Conservation (phyloP, 2,888 invertebrate species). For the Tipula vernalis region DNA sequence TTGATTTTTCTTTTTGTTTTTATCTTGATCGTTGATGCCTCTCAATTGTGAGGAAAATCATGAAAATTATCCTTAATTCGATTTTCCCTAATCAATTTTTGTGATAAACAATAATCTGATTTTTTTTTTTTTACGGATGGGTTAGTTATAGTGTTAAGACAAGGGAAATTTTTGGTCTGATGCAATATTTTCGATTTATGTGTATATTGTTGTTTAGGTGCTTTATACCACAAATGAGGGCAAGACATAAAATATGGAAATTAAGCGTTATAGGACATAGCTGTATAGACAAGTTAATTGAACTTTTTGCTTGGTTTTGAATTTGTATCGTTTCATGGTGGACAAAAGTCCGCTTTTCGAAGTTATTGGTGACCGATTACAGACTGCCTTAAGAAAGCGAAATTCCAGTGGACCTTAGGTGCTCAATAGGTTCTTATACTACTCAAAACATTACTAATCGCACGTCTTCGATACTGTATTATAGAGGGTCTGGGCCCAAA, state of each 20-base stretch:
- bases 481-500: too few species aligned
- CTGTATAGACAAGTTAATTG: too few species aligned
- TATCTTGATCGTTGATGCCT: not conserved
- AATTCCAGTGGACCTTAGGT: too few species aligned
- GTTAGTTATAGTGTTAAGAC: not conserved
- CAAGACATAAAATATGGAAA: not conserved
- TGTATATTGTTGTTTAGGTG: not conserved
- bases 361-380: too few species aligned
- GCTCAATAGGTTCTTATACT: too few species aligned
- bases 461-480: too few species aligned
- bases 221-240: not conserved
- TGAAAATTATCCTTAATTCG: not conserved
- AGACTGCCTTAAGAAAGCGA: too few species aligned
- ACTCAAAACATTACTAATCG: too few species aligned
- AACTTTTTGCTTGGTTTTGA: too few species aligned
- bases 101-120: not conserved
- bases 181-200: not conserved
- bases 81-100: not conserved
- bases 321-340: too few species aligned
- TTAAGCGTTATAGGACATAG: too few species aligned
- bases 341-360: too few species aligned
- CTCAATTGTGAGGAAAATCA: not conserved
- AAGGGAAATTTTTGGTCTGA: not conserved
- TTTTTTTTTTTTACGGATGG: not conserved
- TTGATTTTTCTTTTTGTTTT: not conserved